phyloP scores from a whole-genome alignment of 1,140 invertebrate species.

The Mamestra configurata region DNA sequence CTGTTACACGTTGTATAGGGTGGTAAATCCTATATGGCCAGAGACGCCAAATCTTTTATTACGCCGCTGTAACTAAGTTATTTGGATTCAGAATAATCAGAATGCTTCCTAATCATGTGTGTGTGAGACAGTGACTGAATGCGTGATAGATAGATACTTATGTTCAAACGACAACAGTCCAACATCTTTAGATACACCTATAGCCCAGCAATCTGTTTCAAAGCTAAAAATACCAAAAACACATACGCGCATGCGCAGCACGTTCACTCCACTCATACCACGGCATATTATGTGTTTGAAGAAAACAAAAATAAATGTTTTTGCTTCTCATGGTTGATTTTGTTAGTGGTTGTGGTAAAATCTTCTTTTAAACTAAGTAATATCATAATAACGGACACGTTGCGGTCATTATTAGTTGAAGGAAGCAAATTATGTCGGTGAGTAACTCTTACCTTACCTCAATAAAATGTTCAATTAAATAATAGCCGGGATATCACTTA shows the following conservation, averaged over 20 bases:
- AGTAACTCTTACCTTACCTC: too few species aligned
- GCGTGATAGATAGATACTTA: too few species aligned
- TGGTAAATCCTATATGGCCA: too few species aligned
- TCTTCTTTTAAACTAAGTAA: background rate
- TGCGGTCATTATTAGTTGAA: background rate
- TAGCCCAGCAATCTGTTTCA: slow-evolving; percentile 8
- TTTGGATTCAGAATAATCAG: too few species aligned
- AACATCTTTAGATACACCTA: background rate
- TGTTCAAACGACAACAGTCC: background rate
- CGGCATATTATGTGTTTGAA: background rate
- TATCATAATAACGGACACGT: background rate
- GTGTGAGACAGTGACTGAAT: too few species aligned
- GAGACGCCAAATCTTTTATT: too few species aligned
- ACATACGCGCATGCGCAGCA: slow-evolving; percentile 25
- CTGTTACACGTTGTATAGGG: too few species aligned
- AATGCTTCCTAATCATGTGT: too few species aligned
- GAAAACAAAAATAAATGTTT: background rate
- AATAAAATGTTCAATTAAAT: too few species aligned
- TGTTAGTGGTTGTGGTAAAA: background rate
- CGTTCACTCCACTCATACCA: slow-evolving; percentile 2
- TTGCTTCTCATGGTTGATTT: background rate
- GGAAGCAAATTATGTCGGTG: background rate
- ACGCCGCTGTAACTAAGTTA: too few species aligned
- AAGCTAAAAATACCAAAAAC: slow-evolving; percentile 28
- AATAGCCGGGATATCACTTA: too few species aligned